A percentile compares a stretch with the other conserved stretches of the same genome.
phyloP scores from a whole-genome alignment of 2,113 vertebrate species.

The Octodon degus region DNA sequence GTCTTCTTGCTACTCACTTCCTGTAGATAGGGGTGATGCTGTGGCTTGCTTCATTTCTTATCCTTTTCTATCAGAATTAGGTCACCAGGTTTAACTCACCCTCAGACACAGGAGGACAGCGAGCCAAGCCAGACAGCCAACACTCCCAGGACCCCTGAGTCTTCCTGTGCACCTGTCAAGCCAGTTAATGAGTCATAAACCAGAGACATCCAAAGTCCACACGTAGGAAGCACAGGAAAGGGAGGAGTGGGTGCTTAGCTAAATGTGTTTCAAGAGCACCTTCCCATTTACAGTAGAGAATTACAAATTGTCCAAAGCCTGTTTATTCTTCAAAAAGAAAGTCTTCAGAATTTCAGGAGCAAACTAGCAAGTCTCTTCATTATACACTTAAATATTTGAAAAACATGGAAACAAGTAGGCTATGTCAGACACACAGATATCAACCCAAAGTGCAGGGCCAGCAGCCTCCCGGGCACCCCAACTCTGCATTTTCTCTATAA shows the following conservation, averaged over 20 bases:
- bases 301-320: neutral
- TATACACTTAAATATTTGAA: neutral
- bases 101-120: neutral
- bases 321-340: neutral
- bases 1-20: neutral
- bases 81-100: neutral
- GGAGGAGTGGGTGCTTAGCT: neutral
- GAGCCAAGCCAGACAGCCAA: neutral
- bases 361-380: neutral
- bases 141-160: neutral
- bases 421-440: rapidly evolving
- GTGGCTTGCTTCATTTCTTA: neutral
- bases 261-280: neutral
- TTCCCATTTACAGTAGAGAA: neutral
- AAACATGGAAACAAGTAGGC: neutral
- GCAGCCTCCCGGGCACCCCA: neutral
- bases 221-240: neutral
- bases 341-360: neutral
- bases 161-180: no score
- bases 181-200: neutral
- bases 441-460: neutral
- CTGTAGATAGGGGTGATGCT: neutral
- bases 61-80: neutral
- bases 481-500: neutral
- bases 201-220: no score